Percentiles rank a stretch among this genome's conserved stretches.
Conservation (phyloP, 2,888 invertebrate species). For the Cenopis cana region DNA sequence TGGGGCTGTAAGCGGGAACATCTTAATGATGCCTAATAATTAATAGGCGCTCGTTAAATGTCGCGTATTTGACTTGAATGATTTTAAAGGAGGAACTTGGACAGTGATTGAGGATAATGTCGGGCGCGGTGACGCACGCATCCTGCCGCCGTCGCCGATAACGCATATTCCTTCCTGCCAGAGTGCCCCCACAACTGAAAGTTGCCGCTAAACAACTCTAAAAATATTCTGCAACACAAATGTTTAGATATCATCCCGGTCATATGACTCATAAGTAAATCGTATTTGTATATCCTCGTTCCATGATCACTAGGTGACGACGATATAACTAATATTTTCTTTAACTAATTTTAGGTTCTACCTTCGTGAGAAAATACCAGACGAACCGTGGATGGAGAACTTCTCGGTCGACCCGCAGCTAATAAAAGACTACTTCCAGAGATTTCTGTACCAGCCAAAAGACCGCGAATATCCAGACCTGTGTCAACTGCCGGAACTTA, state of each 20-base stretch:
- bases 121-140: constrained; percentile 74
- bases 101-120: constrained; percentile 76
- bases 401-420: constrained; percentile 96
- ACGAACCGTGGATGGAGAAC: constrained; percentile 94
- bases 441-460: constrained; percentile 95
- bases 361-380: constrained; percentile 93
- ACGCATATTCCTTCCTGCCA: constrained; percentile 80
- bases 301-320: constrained; percentile 13
- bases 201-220: constrained; percentile 64
- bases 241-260: constrained; percentile 59
- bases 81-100: constrained; percentile 63
- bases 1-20: constrained; percentile 4
- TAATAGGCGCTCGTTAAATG: constrained; percentile 50
- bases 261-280: constrained; percentile 75
- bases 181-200: constrained; percentile 66
- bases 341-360: constrained; percentile 88
- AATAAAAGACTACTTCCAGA: constrained; percentile 95
- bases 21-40: constrained; percentile 49
- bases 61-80: constrained; percentile 47
- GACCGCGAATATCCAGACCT: constrained; percentile 98
- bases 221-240: constrained; percentile 61
- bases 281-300: constrained; percentile 46
- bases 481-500: constrained; percentile 97
- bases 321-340: constrained; percentile 30
- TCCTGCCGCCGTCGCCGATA: constrained; percentile 77